phyloP scores from a whole-genome alignment of 1,140 invertebrate genomes.

The Platyscapa corneri region DNA sequence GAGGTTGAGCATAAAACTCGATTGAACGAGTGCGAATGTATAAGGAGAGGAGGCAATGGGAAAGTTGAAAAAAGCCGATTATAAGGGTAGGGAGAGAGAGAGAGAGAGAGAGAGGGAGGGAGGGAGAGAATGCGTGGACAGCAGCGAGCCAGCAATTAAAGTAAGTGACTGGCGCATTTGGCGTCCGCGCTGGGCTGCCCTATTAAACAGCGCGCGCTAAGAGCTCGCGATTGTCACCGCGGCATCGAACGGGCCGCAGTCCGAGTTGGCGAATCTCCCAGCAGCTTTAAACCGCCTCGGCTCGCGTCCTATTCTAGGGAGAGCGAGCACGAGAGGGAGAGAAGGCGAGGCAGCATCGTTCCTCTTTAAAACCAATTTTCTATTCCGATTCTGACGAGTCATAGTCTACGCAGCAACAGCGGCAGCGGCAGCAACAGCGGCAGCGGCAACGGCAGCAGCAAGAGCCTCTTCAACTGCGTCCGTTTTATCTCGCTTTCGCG shows the following conservation, averaged over 20 bases:
- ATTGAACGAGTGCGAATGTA: background rate
- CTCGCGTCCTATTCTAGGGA: background rate
- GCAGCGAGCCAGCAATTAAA: slow-evolving; percentile 68
- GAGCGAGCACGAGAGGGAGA: background rate
- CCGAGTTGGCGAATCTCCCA: background rate
- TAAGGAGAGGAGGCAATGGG: background rate
- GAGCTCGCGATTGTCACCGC: slow-evolving; percentile 61
- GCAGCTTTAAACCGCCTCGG: background rate
- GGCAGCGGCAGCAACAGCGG: background rate
- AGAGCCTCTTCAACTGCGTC: slow-evolving; percentile 10
- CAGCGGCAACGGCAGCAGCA: background rate
- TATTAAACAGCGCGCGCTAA: background rate
- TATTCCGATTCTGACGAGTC: slow-evolving; percentile 40
- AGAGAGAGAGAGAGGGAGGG: background rate
- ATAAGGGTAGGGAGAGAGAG: background rate
- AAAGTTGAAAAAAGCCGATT: background rate
- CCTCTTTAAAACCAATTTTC: slow-evolving; percentile 51
- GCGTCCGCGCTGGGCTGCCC: background rate
- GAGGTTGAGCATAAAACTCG: background rate
- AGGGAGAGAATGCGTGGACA: slow-evolving; percentile 10
- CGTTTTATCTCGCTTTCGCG: slow-evolving; percentile 43
- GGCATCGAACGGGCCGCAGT: background rate
- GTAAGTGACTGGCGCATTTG: slow-evolving; percentile 62
- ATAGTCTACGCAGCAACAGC: background rate
- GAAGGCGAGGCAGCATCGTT: slow-evolving; percentile 36